These are phyloP conservation scores for Pluvialis apricaria DNA, from an alignment of 2,113 vertebrate genomes.

Conservation along the genomic window DNA sequence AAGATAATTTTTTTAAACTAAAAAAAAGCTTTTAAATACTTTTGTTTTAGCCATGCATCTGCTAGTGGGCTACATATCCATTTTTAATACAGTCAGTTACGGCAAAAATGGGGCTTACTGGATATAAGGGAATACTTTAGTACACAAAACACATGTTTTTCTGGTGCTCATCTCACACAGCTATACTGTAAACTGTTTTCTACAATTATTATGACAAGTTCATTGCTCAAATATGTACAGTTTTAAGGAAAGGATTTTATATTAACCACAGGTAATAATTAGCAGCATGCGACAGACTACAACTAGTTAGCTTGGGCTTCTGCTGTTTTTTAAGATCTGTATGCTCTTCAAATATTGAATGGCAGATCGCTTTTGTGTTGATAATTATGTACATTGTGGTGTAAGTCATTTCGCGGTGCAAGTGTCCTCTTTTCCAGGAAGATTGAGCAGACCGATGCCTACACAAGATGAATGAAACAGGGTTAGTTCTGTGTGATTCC, in stretches of 20 bases:
- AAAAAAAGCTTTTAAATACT: slow-evolving; percentile 71
- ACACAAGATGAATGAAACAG: slow-evolving; percentile 79
- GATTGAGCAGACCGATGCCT: slow-evolving; percentile 71
- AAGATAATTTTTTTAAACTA: slow-evolving; percentile 69
- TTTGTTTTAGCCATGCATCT: slow-evolving; percentile 69
- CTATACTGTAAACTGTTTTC: slow-evolving; percentile 74
- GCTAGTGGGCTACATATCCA: slow-evolving; percentile 69
- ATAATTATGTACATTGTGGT: slow-evolving; percentile 52
- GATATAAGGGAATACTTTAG: slow-evolving; percentile 72
- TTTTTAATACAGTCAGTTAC: slow-evolving; percentile 68
- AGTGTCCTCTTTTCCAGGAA: slow-evolving; percentile 65
- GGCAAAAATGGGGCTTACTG: slow-evolving; percentile 66
- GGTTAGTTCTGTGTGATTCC: slow-evolving; percentile 79
- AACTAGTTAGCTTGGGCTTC: slow-evolving; percentile 52
- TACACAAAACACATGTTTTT: slow-evolving; percentile 65
- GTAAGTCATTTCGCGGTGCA: slow-evolving; percentile 50
- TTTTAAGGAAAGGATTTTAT: slow-evolving; percentile 66
- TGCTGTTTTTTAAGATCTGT: slow-evolving; percentile 41
- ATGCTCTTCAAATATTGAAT: background rate
- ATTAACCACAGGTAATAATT: slow-evolving; percentile 67
- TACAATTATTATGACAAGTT: slow-evolving; percentile 66
- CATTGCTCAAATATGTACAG: slow-evolving; percentile 66
- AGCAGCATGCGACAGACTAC: slow-evolving; percentile 56
- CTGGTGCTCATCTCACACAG: slow-evolving; percentile 86
- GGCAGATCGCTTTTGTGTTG: slow-evolving; percentile 61